phyloP scores from a whole-genome alignment of 2,888 invertebrate genomes.

The Thysanoteuthis rhombus region DNA sequence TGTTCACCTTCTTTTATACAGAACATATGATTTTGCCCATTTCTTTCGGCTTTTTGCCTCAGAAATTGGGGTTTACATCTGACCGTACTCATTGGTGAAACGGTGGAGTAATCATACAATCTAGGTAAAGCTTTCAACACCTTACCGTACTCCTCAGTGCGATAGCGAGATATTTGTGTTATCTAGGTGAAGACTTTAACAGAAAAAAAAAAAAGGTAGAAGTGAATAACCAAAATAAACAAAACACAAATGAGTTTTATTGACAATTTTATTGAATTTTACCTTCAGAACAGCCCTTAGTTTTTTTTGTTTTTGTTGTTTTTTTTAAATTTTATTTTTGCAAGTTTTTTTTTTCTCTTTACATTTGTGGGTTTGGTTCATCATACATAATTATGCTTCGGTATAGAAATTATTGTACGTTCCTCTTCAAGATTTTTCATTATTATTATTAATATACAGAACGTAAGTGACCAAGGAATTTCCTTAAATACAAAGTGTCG shows the following conservation, averaged over 20 bases:
- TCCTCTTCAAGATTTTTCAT: not conserved
- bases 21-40: no score
- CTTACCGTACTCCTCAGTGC: no score
- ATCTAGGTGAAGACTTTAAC: no score
- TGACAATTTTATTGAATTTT: slow-evolving; percentile 1
- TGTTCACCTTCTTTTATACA: no score
- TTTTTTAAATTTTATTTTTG: no score
- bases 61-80: no score
- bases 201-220: not conserved
- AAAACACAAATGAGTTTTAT: not conserved
- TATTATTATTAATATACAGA: not conserved
- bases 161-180: no score
- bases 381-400: not conserved
- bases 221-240: not conserved
- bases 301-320: not conserved
- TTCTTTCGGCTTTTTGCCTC: no score
- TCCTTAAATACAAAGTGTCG: not conserved
- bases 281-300: slow-evolving; percentile 12
- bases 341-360: not conserved
- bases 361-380: not conserved
- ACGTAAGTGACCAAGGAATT: not conserved
- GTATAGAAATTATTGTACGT: not conserved
- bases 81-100: no score
- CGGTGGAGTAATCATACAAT: no score
- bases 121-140: no score